These are phyloP conservation scores for Uropsilus gracilis DNA, from an alignment of 2,113 vertebrate genomes.

Conservation along the genomic window DNA sequence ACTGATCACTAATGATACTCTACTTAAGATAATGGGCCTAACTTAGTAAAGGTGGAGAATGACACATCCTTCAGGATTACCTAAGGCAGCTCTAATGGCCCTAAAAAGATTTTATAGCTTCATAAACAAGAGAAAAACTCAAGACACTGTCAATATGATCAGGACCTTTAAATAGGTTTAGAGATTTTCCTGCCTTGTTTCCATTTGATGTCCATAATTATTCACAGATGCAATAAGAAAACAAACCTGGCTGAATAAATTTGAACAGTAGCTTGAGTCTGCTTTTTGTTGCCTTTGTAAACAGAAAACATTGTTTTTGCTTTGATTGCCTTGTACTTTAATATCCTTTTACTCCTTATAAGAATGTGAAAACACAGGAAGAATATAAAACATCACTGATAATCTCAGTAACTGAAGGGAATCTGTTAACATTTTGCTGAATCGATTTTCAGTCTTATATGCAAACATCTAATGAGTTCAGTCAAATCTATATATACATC, in stretches of 20 bases:
- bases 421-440: constrained; percentile 26
- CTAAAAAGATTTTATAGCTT: constrained; percentile 37
- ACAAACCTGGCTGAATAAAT: background rate
- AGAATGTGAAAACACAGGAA: constrained; percentile 32
- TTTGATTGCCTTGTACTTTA: constrained; percentile 24
- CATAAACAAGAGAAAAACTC: constrained; percentile 50
- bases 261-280: background rate
- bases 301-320: constrained; percentile 9
- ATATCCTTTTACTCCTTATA: constrained; percentile 33
- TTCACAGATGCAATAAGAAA: constrained; percentile 40
- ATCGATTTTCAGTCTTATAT: background rate
- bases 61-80: background rate
- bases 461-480: background rate
- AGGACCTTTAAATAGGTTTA: constrained; percentile 33
- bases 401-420: background rate
- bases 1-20: background rate
- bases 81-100: constrained; percentile 21
- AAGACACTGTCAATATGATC: constrained; percentile 33
- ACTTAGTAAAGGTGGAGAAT: background rate
- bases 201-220: constrained; percentile 18
- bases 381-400: background rate
- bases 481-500: background rate
- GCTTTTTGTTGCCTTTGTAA: background rate
- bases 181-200: constrained; percentile 26
- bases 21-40: background rate